These are phyloP conservation scores for Coracias cyanogaster DNA, from an alignment of 2,797 vertebrate species.

Conservation along the genomic window DNA sequence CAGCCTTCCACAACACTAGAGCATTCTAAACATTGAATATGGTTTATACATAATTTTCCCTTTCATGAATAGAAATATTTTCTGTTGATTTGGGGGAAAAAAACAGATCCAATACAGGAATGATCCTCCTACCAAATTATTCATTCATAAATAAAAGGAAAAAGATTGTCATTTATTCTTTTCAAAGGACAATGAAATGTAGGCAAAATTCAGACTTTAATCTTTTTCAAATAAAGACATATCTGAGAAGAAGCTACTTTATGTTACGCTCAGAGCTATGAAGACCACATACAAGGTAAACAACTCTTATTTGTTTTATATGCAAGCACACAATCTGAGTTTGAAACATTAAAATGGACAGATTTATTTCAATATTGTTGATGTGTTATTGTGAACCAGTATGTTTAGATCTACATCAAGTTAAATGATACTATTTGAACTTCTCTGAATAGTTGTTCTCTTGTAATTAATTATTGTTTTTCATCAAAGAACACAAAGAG, in stretches of 20 bases:
- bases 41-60: neutral
- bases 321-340: neutral
- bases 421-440: neutral
- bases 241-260: neutral
- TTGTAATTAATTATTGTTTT: neutral
- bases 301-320: neutral
- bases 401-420: neutral
- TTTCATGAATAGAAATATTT: neutral
- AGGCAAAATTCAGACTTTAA: neutral
- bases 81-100: neutral
- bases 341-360: neutral
- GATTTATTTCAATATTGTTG: neutral
- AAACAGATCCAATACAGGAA: neutral
- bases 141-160: neutral
- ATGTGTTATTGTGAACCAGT: neutral
- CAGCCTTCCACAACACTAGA: neutral
- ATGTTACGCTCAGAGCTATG: neutral
- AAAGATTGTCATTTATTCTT: neutral
- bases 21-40: neutral
- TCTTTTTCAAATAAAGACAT: neutral
- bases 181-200: neutral
- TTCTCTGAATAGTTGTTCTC: neutral
- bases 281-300: neutral
- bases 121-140: neutral
- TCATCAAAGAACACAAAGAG: neutral